Evolutionary conservation across 2,888 invertebrate species (phyloP), one percentile per base, ranked within the genome.

Genomic region (Caradrina kadenii): DNA sequence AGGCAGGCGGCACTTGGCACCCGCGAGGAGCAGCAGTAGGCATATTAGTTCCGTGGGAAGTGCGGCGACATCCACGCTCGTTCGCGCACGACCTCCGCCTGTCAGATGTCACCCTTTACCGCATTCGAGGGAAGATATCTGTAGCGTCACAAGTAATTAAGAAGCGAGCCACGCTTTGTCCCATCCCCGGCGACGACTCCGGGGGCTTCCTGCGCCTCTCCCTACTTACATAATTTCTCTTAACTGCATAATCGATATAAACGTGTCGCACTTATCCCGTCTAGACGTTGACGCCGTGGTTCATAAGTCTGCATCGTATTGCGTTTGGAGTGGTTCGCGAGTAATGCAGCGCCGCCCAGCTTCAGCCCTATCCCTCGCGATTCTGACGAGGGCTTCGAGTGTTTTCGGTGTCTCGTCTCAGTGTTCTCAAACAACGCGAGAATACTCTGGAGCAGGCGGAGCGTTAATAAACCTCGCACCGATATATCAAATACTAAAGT

Each of bases 191-290:
- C 88, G 88, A 84, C 67, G 80, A 84, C 81, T 81, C 85, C 76
- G 82, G 83, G 86, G 84, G 88, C 88, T 89, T 88, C 88, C 89
- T 80, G 78, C 88, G 88, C 88, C 88, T 90, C 91, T 86, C 91
- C 91, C 90, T 88, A 88, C 91, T 94, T 92, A 93, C 90, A 93
- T 93, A 92, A 94, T 94, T 92, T 90, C 91, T 91, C 90, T 89
- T 93, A 93, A 94, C 92, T 92, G 93, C 90, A 94, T 94, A 94
- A 94, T 94, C 94, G 92, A 94, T 94, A 93, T 82, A 84, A 87
- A 91, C 89, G 90, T 93, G 92, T 92, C 89, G 87, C 88, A 90
- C 86, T 89, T 85, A 88, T 89, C 85, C 85, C 85, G 92, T 92
- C 92, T 93, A 93, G 93, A 93, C 92, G 82, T 88, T 89, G 89